phyloP scores from a whole-genome alignment of 2,797 vertebrate genomes.

The Hypotaenidia okinawae region DNA sequence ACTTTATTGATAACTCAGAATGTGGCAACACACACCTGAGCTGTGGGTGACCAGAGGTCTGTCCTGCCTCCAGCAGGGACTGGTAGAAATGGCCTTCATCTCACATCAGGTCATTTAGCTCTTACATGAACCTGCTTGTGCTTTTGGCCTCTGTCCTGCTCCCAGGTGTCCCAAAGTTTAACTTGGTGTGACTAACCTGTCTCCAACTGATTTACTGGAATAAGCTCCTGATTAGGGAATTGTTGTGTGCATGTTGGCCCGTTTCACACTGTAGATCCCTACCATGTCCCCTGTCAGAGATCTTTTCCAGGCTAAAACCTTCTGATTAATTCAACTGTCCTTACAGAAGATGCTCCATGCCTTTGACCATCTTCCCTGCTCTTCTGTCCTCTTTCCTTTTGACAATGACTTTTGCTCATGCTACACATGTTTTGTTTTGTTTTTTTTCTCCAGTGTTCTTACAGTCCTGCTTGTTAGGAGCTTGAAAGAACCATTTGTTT shows the following conservation, averaged over 20 bases:
- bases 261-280: background rate
- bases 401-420: background rate
- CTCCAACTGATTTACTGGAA: background rate
- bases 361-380: background rate
- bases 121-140: background rate
- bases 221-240: background rate
- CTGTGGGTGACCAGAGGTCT: background rate
- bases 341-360: background rate
- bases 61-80: background rate
- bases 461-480: background rate
- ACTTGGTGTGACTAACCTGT: background rate
- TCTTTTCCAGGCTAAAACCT: background rate
- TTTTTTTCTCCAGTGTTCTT: background rate
- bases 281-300: rapidly evolving
- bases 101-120: background rate
- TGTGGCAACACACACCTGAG: background rate
- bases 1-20: background rate
- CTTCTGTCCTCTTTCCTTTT: background rate
- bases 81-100: background rate
- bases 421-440: rapidly evolving
- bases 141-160: background rate
- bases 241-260: background rate
- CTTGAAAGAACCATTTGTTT: background rate
- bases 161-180: background rate
- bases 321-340: background rate